Evolutionary conservation across 2,888 invertebrate species (phyloP).

Genomic region (Pyralis farinalis): DNA sequence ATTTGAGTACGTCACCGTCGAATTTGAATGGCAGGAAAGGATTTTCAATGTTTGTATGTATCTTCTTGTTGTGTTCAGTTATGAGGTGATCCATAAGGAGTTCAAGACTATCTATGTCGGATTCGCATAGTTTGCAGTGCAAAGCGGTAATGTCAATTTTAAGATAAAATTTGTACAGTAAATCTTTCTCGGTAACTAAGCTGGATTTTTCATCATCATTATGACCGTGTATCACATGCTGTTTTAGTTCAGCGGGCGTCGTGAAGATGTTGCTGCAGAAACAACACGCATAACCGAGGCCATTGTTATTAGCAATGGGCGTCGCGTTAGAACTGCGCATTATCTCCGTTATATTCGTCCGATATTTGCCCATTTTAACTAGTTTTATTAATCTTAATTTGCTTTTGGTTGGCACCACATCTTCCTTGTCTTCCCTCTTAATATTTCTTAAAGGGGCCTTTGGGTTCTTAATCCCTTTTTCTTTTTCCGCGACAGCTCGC

Average conservation of each 20-base stretch:
- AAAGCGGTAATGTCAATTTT: constrained; percentile 12
- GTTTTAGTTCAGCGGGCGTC: constrained; percentile 31
- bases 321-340: constrained; percentile 37
- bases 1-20: constrained; percentile 29
- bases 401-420: background rate
- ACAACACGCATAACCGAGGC: constrained; percentile 31
- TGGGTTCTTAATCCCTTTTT: background rate
- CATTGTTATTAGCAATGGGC: constrained; percentile 27
- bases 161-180: constrained; percentile 12
- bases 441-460: background rate
- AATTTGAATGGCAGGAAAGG: constrained; percentile 53
- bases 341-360: constrained; percentile 24
- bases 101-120: constrained; percentile 28
- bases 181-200: constrained; percentile 6
- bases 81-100: constrained; percentile 33
- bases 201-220: constrained; percentile 7
- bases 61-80: constrained; percentile 26
- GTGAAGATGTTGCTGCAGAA: constrained; percentile 29
- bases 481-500: background rate
- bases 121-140: constrained; percentile 26
- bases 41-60: constrained; percentile 34
- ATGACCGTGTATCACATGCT: constrained; percentile 28
- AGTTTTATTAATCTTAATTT: constrained; percentile 1
- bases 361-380: constrained; percentile 4
- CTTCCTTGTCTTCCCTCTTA: background rate